Base-by-base conservation (phyloP, 1,140 invertebrate species). In the Phthorimaea operculella region DNA sequence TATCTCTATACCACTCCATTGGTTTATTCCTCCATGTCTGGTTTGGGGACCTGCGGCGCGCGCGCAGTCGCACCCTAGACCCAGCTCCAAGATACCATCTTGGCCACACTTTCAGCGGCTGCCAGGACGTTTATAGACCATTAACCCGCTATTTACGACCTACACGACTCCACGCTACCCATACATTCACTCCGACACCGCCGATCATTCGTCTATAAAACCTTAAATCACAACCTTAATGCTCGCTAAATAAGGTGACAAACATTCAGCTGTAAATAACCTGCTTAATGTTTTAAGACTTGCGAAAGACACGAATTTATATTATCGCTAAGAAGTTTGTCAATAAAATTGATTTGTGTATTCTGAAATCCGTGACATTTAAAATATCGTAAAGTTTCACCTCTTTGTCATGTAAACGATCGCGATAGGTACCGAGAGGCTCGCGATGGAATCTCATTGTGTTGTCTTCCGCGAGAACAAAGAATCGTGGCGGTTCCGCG, bases 401-500 rank as follows among this genome's bases (percentile, higher is more conserved):
- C 44, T n/a, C 44, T 6, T 6, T 15, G 15, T 47, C 12, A 42
- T 42, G 39, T 42, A 47, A 55, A 62, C 54, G 54, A 52, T 56
- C 45, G 14, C 18, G 45, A 53, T 52, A 60, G 63, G 60, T 63
- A 62, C 62, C 56, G 50, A 58, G 64, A 15, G 44, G 66, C 52
- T 63, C 68, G 64, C 54, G 51, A 64, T 69, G 67, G 63, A 62
- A 74, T 66, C 65, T 68, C 63, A 73, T 76, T 74, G 69, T 76
- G 58, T 75, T 64, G 54, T 68, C 66, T 69, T 66, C 59, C 51
- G 52, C 58, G 55, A 60, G 67, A 70, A 76, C 68, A 78, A 76
- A 73, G 71, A 68, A 64, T 59, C 69, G 52, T 28, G 55, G 54
- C 55, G 61, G 64, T 81, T 80, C 78, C 78, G 76, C 72, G 62